Evolutionary conservation across 2,888 invertebrate genomes (phyloP), one percentile per base, ranked within the genome.

Genomic region (Nysson spinosus): DNA sequence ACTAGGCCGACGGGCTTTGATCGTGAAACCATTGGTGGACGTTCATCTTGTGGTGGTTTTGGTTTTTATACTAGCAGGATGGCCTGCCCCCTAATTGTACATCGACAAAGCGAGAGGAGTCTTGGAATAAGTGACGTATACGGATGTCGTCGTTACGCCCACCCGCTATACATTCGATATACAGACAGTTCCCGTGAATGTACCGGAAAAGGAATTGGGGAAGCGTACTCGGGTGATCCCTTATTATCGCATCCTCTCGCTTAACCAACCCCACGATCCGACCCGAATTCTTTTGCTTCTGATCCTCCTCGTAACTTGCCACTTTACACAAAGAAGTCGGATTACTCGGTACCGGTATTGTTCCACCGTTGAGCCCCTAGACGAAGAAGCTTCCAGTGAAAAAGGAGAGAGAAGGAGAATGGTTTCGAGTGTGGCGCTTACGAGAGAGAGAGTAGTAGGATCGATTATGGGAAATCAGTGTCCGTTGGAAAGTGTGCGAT

Each of bases 71-170:
- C n/a, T n/a, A n/a, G n/a, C n/a, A n/a, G n/a, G n/a, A n/a, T n/a
- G n/a, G n/a, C n/a, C n/a, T n/a, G n/a, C n/a, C n/a, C n/a, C n/a
- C n/a, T n/a, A n/a, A n/a, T n/a, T n/a, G n/a, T n/a, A n/a, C n/a
- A n/a, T n/a, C n/a, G n/a, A 26, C 60, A 61, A 40, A 62, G 42
- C 56, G 51, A 69, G 58, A 61, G 40, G 32, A 52, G 42, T n/a
- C n/a, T n/a, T n/a, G 28, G 44, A 54, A 54, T 62, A 70, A 79
- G n/a, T n/a, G n/a, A 78, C 75, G 75, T 76, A 69, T 69, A 71
- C 80, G 82, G 72, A 82, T 80, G 79, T 80, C 76, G 75, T 73
- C 69, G 83, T 77, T 77, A 83, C 85, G 84, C 85, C 84, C 77
- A 71, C 77, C 64, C 79, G 80, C 80, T 79, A 82, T 84, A 66